These are phyloP conservation scores for Pycnomerus fuliginosus DNA, from an alignment of 2,888 invertebrate genomes.

Conservation along the genomic window DNA sequence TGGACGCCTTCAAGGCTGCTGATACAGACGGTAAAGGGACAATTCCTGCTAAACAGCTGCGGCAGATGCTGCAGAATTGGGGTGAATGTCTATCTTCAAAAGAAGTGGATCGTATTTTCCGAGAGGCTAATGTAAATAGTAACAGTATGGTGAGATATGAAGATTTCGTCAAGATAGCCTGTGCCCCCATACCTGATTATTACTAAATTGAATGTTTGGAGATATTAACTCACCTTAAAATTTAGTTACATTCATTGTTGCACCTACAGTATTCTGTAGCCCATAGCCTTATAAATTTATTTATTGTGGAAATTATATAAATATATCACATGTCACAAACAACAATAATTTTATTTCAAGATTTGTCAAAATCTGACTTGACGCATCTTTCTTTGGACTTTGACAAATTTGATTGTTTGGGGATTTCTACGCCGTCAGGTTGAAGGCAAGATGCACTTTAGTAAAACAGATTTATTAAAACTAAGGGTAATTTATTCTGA, in stretches of 20 bases:
- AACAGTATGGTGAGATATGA: conserved; percentile 82
- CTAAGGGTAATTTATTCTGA: too few relatives aligned
- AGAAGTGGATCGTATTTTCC: conserved; percentile 85
- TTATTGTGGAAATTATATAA: conserved; percentile 19
- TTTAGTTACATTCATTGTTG: too few relatives aligned
- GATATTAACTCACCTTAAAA: too few relatives aligned
- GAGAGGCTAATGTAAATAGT: conserved; percentile 84
- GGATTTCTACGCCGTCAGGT: too few relatives aligned
- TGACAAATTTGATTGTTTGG: conserved; percentile 9
- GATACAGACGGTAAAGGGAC: conserved; percentile 72
- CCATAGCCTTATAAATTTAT: too few relatives aligned
- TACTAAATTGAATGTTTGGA: conserved; percentile 61
- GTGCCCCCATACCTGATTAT: conserved; percentile 91
- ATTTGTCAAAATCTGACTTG: not conserved
- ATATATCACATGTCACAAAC: conserved; percentile 17
- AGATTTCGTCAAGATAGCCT: conserved; percentile 89
- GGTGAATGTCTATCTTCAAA: conserved; percentile 81
- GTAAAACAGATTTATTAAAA: too few relatives aligned
- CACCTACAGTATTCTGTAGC: too few relatives aligned
- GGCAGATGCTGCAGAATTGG: conserved; percentile 86
- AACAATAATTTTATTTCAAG: conserved; percentile 1
- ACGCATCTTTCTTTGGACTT: conserved; percentile 4
- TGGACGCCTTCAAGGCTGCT: conserved; percentile 87
- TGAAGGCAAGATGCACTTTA: too few relatives aligned
- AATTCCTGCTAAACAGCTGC: conserved; percentile 79